Percentiles rank a stretch among this genome's conserved stretches.
These are phyloP conservation scores for Vimba vimba DNA, from an alignment of 2,113 vertebrate genomes.

Conservation along the genomic window DNA sequence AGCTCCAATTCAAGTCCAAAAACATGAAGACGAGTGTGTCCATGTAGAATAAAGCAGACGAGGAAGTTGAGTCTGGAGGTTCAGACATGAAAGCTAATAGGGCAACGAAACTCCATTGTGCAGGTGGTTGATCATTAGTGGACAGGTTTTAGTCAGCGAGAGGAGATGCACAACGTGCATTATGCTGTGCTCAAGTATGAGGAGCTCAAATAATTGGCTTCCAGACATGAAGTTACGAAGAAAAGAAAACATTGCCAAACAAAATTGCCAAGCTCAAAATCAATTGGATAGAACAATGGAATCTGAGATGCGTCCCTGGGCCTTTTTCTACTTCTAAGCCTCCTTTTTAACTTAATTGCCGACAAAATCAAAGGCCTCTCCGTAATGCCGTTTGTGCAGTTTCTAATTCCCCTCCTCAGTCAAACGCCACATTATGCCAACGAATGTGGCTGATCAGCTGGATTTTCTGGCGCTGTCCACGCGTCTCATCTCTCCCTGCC, in stretches of 20 bases:
- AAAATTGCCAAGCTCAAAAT: constrained; percentile 26
- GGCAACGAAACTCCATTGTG: constrained; percentile 70
- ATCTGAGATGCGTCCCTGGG: not conserved
- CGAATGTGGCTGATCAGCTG: constrained; percentile 63
- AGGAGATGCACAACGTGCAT: constrained; percentile 27
- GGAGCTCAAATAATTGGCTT: constrained; percentile 61
- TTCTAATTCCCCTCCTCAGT: constrained; percentile 49
- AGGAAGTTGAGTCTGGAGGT: constrained; percentile 70
- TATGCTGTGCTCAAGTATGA: not conserved
- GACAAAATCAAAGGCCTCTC: constrained; percentile 40
- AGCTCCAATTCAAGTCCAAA: constrained; percentile 68
- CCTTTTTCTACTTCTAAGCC: constrained; percentile 10
- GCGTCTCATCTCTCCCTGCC: constrained; percentile 64
- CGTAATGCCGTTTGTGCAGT: constrained; percentile 41
- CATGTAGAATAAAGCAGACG: constrained; percentile 72
- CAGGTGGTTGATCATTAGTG: constrained; percentile 77
- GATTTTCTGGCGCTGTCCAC: constrained; percentile 70
- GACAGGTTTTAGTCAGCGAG: constrained; percentile 63
- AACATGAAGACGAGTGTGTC: constrained; percentile 71
- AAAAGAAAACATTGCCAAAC: constrained; percentile 55
- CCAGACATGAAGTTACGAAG: constrained; percentile 61
- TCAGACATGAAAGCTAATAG: constrained; percentile 73
- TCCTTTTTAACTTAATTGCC: constrained; percentile 38
- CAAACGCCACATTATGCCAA: constrained; percentile 46
- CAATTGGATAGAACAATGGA: constrained; percentile 3